A percentile compares a stretch with the other conserved stretches of the same genome.
Evolutionary conservation across 2,113 vertebrate genomes (phyloP).

Genomic region (Platycercus adscitus): DNA sequence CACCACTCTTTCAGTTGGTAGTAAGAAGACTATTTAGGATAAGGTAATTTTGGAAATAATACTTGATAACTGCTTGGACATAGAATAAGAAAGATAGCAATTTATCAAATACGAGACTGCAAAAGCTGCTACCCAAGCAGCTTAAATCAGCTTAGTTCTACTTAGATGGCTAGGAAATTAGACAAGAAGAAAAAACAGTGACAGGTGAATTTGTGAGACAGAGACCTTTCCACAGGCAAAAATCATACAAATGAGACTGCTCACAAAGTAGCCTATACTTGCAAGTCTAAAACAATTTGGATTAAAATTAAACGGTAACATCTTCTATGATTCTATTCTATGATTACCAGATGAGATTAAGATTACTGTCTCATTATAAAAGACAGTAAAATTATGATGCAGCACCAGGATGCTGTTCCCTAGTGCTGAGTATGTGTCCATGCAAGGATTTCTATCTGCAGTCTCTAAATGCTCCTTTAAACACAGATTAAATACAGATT

Average conservation of each 20-base stretch:
- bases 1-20: neutral
- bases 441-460: neutral
- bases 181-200: neutral
- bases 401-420: neutral
- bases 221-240: neutral
- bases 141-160: neutral
- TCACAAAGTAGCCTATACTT: neutral
- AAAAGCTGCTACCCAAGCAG: neutral
- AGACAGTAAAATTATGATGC: neutral
- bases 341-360: neutral
- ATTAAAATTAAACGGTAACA: neutral
- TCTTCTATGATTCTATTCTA: neutral
- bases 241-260: neutral
- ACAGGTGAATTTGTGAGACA: neutral
- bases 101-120: neutral
- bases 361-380: neutral
- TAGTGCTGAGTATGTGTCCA: rapidly evolving
- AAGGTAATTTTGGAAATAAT: neutral
- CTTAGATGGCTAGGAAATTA: neutral
- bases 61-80: neutral
- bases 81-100: neutral
- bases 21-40: neutral
- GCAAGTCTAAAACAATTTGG: neutral
- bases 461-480: neutral
- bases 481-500: neutral